Evolutionary conservation across 1,140 invertebrate species (phyloP).

Genomic region (Mactra quadrangularis): DNA sequence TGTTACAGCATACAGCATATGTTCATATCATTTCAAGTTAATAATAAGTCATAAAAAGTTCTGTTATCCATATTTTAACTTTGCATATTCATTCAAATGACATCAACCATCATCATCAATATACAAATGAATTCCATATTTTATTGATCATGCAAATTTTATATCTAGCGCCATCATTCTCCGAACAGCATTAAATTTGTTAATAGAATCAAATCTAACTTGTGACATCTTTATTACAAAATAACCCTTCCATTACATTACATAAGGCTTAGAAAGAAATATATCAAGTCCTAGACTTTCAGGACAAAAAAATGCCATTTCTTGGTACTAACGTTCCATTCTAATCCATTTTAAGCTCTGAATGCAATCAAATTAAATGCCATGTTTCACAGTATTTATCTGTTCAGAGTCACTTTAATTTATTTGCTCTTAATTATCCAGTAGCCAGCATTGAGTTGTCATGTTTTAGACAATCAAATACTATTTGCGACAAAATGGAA

Average conservation of each 20-base stretch:
- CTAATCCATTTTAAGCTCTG: background rate
- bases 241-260: background rate
- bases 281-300: conserved; percentile 5
- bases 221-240: conserved; percentile 33
- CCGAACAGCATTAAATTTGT: conserved; percentile 8
- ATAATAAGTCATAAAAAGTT: too few relatives aligned
- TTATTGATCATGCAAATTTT: too few relatives aligned
- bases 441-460: background rate
- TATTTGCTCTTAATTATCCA: conserved; percentile 27
- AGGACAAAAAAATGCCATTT: conserved; percentile 12
- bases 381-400: conserved; percentile 13
- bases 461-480: too few relatives aligned
- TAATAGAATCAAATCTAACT: conserved; percentile 29
- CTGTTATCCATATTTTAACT: too few relatives aligned
- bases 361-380: conserved; percentile 20
- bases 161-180: too few relatives aligned
- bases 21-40: too few relatives aligned
- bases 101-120: too few relatives aligned
- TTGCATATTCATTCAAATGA: too few relatives aligned
- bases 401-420: background rate
- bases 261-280: background rate
- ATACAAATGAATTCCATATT: too few relatives aligned
- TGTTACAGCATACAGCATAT: too few relatives aligned
- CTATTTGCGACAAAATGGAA: too few relatives aligned
- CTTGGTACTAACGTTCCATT: background rate